Evolutionary conservation across 2,113 vertebrate genomes (phyloP).

Genomic region (Nyctibius bracteatus): DNA sequence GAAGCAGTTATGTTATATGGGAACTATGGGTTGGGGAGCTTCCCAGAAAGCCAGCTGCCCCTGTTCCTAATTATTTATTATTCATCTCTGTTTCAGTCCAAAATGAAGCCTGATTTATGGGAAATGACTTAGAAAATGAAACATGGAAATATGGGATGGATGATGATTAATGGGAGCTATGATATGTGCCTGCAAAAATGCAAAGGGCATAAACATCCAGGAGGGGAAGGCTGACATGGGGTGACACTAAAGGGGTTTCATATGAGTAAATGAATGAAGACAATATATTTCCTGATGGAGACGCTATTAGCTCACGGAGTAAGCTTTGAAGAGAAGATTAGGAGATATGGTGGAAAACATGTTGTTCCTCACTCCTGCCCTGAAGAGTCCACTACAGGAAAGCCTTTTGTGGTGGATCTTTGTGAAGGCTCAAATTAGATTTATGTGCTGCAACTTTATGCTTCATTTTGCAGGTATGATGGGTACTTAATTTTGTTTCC

Average conservation of each 20-base stretch:
- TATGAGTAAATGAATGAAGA: not conserved
- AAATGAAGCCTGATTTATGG: conserved; percentile 51
- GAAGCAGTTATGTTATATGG: conserved; percentile 48
- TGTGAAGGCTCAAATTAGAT: not conserved
- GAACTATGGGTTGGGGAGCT: conserved; percentile 51
- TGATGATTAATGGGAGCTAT: conserved; percentile 26
- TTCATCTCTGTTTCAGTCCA: conserved; percentile 52
- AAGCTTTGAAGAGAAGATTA: not conserved
- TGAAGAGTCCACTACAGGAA: not conserved
- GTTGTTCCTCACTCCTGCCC: not conserved
- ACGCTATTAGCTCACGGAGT: not conserved
- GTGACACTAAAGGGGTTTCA: not conserved
- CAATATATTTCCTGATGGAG: not conserved
- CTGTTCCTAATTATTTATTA: conserved; percentile 63
- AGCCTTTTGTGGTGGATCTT: not conserved
- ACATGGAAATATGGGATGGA: conserved; percentile 32
- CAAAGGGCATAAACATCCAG: not conserved
- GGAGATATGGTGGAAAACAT: not conserved
- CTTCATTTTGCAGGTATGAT: not conserved
- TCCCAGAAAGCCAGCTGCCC: conserved; percentile 61
- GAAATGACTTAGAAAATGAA: conserved; percentile 39
- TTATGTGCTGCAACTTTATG: not conserved
- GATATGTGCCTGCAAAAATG: conserved; percentile 39
- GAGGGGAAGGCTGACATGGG: not conserved
- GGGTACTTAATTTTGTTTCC: not conserved